A percentile compares a stretch with the other conserved stretches of the same genome.
phyloP scores from a whole-genome alignment of 2,888 invertebrate species.

The Oscheius onirici region DNA sequence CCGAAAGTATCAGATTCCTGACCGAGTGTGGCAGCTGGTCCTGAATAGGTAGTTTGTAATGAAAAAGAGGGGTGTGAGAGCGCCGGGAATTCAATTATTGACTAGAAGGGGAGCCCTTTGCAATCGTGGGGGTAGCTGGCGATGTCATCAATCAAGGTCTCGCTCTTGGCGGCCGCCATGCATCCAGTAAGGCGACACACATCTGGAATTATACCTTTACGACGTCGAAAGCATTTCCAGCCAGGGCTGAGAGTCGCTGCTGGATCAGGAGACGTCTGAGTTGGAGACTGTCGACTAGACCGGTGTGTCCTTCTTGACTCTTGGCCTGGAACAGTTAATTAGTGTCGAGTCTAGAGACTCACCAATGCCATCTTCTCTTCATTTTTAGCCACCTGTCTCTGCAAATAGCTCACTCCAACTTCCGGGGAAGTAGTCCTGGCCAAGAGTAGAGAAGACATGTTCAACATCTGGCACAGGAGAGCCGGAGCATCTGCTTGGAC shows the following conservation, averaged over 20 bases:
- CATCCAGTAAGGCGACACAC: constrained; percentile 5
- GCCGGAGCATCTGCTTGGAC: neutral
- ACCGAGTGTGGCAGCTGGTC: constrained; percentile 9
- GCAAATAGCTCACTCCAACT: constrained; percentile 49
- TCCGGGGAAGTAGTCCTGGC: constrained; percentile 44
- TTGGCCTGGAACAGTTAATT: constrained; percentile 8
- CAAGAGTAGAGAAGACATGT: constrained; percentile 49
- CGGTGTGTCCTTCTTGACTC: constrained; percentile 1
- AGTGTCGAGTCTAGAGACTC: neutral
- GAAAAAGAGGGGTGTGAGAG: neutral
- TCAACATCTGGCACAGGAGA: constrained; percentile 36
- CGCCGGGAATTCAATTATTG: neutral
- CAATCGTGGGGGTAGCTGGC: neutral
- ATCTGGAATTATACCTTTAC: constrained; percentile 6
- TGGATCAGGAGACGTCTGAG: constrained; percentile 21
- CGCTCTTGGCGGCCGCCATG: neutral
- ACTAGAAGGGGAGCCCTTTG: neutral
- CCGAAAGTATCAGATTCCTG: constrained; percentile 3
- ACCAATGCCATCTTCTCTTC: constrained; percentile 45
- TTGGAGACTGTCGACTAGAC: constrained; percentile 6
- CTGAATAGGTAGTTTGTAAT: constrained; percentile 8
- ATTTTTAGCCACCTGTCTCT: constrained; percentile 46
- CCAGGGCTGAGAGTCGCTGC: constrained; percentile 12
- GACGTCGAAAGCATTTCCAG: constrained; percentile 20
- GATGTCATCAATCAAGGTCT: constrained; percentile 8